phyloP scores from a whole-genome alignment of 2,797 vertebrate genomes.

The Morelia viridis region DNA sequence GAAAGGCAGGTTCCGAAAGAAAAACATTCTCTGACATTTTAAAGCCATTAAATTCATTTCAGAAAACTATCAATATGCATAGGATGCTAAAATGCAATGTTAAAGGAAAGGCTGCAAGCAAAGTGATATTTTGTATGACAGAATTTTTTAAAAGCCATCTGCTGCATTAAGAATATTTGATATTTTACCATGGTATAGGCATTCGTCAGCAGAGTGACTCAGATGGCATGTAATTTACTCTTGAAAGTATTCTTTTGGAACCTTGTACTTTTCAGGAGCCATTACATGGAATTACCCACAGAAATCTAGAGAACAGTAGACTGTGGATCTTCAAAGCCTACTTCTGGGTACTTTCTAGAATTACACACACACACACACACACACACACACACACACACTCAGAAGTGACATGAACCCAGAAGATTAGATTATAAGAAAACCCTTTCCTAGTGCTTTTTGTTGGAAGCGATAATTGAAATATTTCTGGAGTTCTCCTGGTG shows the following conservation, averaged over 20 bases:
- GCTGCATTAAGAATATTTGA: conserved; percentile 52
- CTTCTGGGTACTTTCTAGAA: conserved; percentile 34
- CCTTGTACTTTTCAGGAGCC: conserved; percentile 52
- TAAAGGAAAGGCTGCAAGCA: conserved; percentile 45
- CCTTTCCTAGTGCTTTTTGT: background rate
- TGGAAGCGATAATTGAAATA: conserved; percentile 5
- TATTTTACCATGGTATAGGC: conserved; percentile 54
- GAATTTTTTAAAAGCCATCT: conserved; percentile 53
- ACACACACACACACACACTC: conserved; percentile 30
- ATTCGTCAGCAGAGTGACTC: conserved; percentile 56
- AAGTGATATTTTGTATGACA: conserved; percentile 49
- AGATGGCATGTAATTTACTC: conserved; percentile 49
- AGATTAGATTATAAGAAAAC: background rate
- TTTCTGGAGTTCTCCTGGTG: conserved; percentile 10
- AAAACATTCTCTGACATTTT: conserved; percentile 25
- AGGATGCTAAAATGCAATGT: conserved; percentile 41
- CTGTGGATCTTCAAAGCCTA: conserved; percentile 48
- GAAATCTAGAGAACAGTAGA: conserved; percentile 47
- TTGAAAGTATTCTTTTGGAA: conserved; percentile 51
- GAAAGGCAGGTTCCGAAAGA: background rate
- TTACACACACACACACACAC: conserved; percentile 25
- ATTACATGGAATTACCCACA: conserved; percentile 57
- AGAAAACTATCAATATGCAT: conserved; percentile 23
- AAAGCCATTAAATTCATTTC: conserved; percentile 52
- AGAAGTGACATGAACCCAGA: conserved; percentile 13